Evolutionary conservation across 92 coral and sea anemone species (phyloP), one percentile per base, ranked within the genome.

Genomic region (Montipora capitata): DNA sequence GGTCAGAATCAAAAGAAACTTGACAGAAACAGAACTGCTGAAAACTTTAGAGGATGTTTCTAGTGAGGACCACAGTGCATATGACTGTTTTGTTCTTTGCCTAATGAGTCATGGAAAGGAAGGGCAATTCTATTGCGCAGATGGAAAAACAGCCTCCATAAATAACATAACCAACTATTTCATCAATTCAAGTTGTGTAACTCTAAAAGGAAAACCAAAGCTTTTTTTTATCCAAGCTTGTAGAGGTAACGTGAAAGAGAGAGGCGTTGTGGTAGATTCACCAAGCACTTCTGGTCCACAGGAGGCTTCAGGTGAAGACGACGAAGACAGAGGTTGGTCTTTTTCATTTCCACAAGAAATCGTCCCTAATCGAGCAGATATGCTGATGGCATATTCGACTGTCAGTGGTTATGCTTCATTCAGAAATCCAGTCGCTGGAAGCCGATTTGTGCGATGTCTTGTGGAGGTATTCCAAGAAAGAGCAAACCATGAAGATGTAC

Each of bases 61-160:
- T 17, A 9, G 2, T 35, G 54, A 81, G 1, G 90, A 96, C 59
- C 94, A 91, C 81, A 84, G 74, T 27, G 10, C 38, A 4, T 93
- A 87, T 44, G 96, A 95, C 72, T 93, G 99, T 41, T 91, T 93
- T 86, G 98, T 93, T 5, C 69, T 92, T 10, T 95, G 94, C 41
- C 88, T 96, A 2, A 96, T 96, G 99, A 96, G 98, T 70, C 99
- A 96, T 75, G 99, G 99, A 2, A 56, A 81, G 20, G 89, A 87
- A 4, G 97, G 82, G 9, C 63, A 62, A 15, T 59, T 96, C 64
- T 94, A 79, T 18, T 78, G 93, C 12, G 35, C 76, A 7, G 99
- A 96, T 92, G 98, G 95, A 14, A 71, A 68, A 27, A 59, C 66
- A 10, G 76, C 94, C 1, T 76, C 20, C 39, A 40, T 88, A 10